Conservation (phyloP, 2,888 invertebrate species). For the Isotomurus palustris region DNA sequence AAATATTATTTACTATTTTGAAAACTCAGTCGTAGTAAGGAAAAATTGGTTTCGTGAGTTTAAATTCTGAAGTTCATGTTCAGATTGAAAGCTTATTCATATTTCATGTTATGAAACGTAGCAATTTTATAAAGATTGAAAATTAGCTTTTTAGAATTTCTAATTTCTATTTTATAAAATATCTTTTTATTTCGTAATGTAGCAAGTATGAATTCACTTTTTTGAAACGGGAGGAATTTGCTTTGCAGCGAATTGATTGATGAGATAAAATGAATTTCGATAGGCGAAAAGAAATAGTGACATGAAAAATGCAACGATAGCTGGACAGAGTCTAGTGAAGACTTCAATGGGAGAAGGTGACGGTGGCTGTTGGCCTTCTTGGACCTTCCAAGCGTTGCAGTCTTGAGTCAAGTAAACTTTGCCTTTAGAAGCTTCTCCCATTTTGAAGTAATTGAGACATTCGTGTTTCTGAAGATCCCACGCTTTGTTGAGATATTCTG, state of each 20-base stretch:
- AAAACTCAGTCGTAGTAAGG: too few relatives aligned
- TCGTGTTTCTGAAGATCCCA: conserved; percentile 27
- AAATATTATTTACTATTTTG: too few relatives aligned
- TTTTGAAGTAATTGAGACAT: conserved; percentile 14
- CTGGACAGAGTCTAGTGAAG: conserved; percentile 16
- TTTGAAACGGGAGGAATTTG: neutral
- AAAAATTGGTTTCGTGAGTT: too few relatives aligned
- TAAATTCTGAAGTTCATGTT: too few relatives aligned
- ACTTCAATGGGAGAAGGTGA: conserved; percentile 6
- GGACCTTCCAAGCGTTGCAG: conserved; percentile 1
- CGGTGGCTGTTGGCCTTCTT: neutral
- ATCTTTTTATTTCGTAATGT: too few relatives aligned
- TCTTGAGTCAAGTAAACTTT: conserved; percentile 18
- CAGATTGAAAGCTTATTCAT: too few relatives aligned
- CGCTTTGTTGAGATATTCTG: conserved; percentile 25
- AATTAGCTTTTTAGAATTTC: too few relatives aligned
- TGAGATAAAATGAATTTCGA: conserved; percentile 5
- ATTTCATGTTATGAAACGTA: too few relatives aligned
- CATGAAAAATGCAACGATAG: conserved; percentile 9
- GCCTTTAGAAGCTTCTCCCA: conserved; percentile 1
- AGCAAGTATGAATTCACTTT: too few relatives aligned
- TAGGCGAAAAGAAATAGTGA: conserved; percentile 19
- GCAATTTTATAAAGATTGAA: too few relatives aligned
- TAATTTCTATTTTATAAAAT: too few relatives aligned
- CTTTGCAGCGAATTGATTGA: neutral